phyloP scores from a whole-genome alignment of 2,113 vertebrate genomes.

The Ahaetulla prasina region DNA sequence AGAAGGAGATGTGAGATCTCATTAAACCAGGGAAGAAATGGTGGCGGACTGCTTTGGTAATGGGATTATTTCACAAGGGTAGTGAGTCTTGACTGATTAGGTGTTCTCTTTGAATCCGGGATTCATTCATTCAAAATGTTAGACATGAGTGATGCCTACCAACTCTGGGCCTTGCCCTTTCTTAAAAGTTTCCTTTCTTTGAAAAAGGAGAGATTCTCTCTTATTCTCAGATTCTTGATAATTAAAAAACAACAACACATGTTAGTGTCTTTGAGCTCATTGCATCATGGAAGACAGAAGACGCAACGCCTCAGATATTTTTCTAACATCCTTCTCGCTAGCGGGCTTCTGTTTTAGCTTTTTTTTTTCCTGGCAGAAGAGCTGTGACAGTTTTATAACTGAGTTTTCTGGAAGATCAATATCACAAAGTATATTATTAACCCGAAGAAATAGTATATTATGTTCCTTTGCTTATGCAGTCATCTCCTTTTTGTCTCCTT shows the following conservation, averaged over 20 bases:
- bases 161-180: background rate
- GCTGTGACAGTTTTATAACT: background rate
- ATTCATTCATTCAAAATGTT: background rate
- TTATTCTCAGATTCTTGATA: background rate
- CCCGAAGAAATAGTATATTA: background rate
- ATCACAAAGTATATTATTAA: background rate
- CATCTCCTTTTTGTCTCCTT: background rate
- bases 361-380: background rate
- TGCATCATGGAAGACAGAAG: background rate
- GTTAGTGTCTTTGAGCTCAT: background rate
- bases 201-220: background rate
- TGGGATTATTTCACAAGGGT: background rate
- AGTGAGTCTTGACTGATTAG: background rate
- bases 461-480: background rate
- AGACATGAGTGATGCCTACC: background rate
- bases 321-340: background rate
- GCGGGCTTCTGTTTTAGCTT: background rate
- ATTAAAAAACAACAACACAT: background rate
- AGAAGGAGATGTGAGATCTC: slow-evolving; percentile 4
- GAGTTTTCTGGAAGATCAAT: background rate
- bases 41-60: background rate
- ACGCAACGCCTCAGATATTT: background rate
- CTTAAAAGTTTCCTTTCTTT: background rate
- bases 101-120: background rate
- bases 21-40: slow-evolving; percentile 36